Conservation (phyloP, 2,113 vertebrate genomes). For the Pterocles gutturalis region DNA sequence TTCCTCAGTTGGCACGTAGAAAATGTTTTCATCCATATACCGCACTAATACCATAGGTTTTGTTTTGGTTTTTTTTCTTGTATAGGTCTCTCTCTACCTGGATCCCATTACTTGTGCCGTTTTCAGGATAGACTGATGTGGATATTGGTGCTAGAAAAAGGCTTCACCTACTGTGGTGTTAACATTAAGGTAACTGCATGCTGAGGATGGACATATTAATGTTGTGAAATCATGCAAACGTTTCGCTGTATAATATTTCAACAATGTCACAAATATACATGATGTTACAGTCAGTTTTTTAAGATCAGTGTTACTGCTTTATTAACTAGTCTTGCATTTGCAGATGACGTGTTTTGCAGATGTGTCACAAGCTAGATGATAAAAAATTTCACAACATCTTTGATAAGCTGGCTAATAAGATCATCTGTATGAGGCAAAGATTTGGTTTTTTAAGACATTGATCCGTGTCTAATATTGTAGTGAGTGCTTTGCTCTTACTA, state of each 20-base stretch:
- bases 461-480: not conserved
- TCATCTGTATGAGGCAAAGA: not conserved
- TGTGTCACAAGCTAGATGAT: not conserved
- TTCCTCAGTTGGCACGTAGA: not conserved
- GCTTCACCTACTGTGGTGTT: constrained; percentile 93
- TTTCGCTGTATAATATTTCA: not conserved
- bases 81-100: constrained; percentile 88
- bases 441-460: not conserved
- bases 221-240: not conserved
- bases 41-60: not conserved
- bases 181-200: constrained; percentile 90
- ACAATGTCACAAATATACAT: not conserved
- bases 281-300: not conserved
- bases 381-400: not conserved
- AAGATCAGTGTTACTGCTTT: not conserved
- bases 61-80: not conserved
- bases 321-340: not conserved
- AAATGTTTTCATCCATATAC: not conserved
- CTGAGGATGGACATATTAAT: not conserved
- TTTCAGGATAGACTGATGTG: constrained; percentile 96
- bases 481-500: not conserved
- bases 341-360: not conserved
- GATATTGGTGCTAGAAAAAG: constrained; percentile 93
- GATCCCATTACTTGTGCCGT: constrained; percentile 95
- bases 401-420: not conserved